These are phyloP conservation scores for Trichosurus vulpecula DNA, from an alignment of 2,797 vertebrate species.

Conservation along the genomic window DNA sequence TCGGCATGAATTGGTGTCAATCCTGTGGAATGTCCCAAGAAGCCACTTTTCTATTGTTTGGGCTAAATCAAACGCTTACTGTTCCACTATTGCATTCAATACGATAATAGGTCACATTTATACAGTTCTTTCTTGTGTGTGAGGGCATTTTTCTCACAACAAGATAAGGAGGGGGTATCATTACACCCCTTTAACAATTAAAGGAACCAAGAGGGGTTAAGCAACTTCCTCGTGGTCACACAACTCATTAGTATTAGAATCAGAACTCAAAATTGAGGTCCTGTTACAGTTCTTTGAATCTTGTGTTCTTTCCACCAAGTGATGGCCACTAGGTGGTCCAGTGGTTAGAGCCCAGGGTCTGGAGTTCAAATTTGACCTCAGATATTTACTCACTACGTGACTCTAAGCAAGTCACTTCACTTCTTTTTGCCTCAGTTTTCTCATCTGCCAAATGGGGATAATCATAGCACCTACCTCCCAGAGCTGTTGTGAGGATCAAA, in stretches of 20 bases:
- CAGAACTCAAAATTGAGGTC: too few species aligned
- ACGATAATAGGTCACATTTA: background rate
- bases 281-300: too few species aligned
- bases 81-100: background rate
- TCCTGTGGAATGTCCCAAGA: background rate
- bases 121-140: background rate
- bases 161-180: background rate
- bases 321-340: too few species aligned
- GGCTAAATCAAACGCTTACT: background rate
- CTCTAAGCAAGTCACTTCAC: too few species aligned
- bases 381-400: too few species aligned
- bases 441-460: too few species aligned
- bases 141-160: background rate
- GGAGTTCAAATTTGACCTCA: too few species aligned
- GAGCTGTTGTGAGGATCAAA: too few species aligned
- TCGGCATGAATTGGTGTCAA: background rate
- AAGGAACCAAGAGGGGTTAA: background rate
- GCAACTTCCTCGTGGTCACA: background rate
- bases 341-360: too few species aligned
- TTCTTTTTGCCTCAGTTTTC: too few species aligned
- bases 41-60: background rate
- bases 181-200: background rate
- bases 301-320: too few species aligned
- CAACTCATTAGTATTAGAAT: background rate
- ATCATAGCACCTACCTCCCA: too few species aligned